Evolutionary conservation across 2,888 invertebrate species (phyloP), one percentile per base, ranked within the genome.

Genomic region (Notocelia uddmanniana): DNA sequence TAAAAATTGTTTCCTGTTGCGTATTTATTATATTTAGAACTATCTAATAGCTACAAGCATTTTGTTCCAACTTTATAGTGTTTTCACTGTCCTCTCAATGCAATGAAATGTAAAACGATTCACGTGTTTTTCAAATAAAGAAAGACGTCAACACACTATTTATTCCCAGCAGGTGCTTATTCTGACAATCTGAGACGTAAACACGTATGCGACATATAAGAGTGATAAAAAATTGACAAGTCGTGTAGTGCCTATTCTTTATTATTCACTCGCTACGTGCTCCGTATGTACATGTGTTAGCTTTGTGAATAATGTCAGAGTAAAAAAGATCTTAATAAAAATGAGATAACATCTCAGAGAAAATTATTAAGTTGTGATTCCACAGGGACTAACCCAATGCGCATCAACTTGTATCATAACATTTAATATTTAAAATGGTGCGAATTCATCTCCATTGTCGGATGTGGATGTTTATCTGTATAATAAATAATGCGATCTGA

Each of bases 311-410:
- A 84, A 82, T 83, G 83, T 78, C 80, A 85, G 82, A 86, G 84
- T 83, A 88, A 89, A 87, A 88, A 89, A 88, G 86, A 86, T 84
- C 83, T 91, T 91, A 92, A 91, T 92, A 90, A 92, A 92, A 91
- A 91, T 88, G 88, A 89, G 87, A 89, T 89, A 91, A 91, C 90
- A 89, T 90, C 88, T 90, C 89, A 91, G 91, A 91, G 91, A 92
- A 93, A 91, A 92, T 91, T 83, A 92, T 92, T 91, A 91, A 92
- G 90, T 87, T 87, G 89, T 85, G 85, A 88, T 88, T 90, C 93
- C 90, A 78, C 76, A 73, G 90, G 89, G 92, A 90, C 82, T 82
- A 80, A 85, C 91, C 89, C 88, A 83, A 86, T 89, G 89, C 90
- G 87, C 89, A 89, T 91, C 88, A 90, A 92, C 87, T 90, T 91